phyloP scores from a whole-genome alignment of 2,113 vertebrate species.

The Lepidothrix coronata region DNA sequence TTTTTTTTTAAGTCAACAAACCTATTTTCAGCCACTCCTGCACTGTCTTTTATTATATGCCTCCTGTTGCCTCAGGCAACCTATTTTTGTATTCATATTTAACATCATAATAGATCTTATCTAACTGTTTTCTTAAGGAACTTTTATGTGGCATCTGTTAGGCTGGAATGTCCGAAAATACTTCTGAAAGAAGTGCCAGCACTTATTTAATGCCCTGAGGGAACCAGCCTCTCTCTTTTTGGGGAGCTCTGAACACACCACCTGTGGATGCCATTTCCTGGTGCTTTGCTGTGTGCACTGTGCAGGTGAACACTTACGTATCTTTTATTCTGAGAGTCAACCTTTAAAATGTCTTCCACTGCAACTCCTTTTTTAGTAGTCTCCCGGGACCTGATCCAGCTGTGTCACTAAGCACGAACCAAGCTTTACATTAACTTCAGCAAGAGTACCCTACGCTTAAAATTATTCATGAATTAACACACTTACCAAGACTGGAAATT shows the following conservation, averaged over 20 bases:
- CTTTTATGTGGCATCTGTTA: slow-evolving; percentile 13
- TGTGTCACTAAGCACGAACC: neutral
- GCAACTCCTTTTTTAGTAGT: neutral
- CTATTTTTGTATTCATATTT: slow-evolving; percentile 1
- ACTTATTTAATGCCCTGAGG: neutral
- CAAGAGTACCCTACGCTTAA: neutral
- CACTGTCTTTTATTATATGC: neutral
- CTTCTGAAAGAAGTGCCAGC: neutral
- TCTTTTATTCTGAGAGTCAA: neutral
- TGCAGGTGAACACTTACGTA: neutral
- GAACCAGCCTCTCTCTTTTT: neutral
- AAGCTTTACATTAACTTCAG: neutral
- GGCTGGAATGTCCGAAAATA: neutral
- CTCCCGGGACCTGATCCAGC: neutral
- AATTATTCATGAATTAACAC: neutral
- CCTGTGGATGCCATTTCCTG: neutral
- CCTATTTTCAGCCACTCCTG: neutral
- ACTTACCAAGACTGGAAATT: neutral
- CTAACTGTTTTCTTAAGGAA: neutral
- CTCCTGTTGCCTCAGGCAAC: neutral
- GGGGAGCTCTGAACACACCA: neutral
- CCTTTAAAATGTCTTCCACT: neutral
- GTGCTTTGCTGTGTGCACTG: neutral
- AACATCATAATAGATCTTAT: slow-evolving; percentile 10
- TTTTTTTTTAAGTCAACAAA: neutral